A percentile compares a stretch with the other conserved stretches of the same genome.
phyloP scores from a whole-genome alignment of 2,888 invertebrate species.

The Synergus umbraculus region DNA sequence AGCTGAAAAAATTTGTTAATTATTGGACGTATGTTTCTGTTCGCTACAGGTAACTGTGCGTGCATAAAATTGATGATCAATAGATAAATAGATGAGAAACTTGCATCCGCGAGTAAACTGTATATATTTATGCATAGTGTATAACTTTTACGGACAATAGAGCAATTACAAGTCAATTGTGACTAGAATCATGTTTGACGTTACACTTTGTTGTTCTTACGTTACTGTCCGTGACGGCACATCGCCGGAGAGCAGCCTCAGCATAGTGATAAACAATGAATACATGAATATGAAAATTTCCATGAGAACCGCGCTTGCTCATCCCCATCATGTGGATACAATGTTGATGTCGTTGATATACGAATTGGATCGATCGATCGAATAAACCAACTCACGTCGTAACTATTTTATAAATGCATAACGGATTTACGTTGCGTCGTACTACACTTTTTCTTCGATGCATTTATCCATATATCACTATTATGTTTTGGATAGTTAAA shows the following conservation, averaged over 20 bases:
- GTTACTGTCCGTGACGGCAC: slow-evolving; percentile 55
- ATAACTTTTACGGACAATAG: slow-evolving; percentile 53
- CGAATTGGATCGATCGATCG: slow-evolving; percentile 49
- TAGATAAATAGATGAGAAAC: not conserved
- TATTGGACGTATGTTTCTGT: not conserved
- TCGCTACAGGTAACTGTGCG: not conserved
- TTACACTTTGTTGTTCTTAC: slow-evolving; percentile 60
- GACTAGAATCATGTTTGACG: slow-evolving; percentile 45
- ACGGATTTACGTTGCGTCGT: not conserved
- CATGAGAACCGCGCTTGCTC: slow-evolving; percentile 58
- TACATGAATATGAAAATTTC: slow-evolving; percentile 72
- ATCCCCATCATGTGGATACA: slow-evolving; percentile 43
- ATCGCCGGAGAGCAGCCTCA: slow-evolving; percentile 45
- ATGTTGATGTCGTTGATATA: slow-evolving; percentile 42
- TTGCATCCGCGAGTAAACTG: not conserved
- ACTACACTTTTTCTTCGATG: not conserved
- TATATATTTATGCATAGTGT: slow-evolving; percentile 48
- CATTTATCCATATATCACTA: not conserved
- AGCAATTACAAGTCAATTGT: slow-evolving; percentile 63
- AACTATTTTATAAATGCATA: not conserved
- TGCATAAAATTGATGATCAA: not conserved
- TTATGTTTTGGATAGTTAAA: not conserved
- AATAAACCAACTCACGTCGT: slow-evolving; percentile 8
- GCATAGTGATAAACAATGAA: slow-evolving; percentile 69
- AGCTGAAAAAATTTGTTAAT: not conserved